Percentiles rank a stretch among this genome's conserved stretches.
phyloP scores from a whole-genome alignment of 2,888 invertebrate species.

The Rugalucina vietnamica region DNA sequence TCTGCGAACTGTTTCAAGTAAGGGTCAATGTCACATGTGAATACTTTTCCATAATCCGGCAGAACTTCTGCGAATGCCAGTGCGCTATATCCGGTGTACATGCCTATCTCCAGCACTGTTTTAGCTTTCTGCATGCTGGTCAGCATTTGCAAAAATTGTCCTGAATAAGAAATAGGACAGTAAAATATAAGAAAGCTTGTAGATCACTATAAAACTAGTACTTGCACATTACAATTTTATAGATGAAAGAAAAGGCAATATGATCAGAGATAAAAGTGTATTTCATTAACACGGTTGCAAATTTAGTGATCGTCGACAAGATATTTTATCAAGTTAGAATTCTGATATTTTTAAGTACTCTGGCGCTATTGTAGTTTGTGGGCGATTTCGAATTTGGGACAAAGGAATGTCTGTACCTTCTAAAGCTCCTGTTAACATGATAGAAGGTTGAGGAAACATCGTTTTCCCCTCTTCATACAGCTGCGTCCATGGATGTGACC shows the following conservation, averaged over 20 bases:
- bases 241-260: no score
- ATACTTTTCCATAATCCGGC: neutral
- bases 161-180: no score
- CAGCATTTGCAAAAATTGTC: neutral
- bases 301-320: no score
- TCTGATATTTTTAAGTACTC: no score
- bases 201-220: no score
- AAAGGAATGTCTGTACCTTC: conserved; percentile 43
- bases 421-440: conserved; percentile 51
- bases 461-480: conserved; percentile 49
- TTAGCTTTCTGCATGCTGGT: conserved; percentile 1
- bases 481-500: conserved; percentile 43
- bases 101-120: neutral
- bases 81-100: conserved; percentile 6
- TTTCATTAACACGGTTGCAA: no score
- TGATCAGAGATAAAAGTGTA: no score
- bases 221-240: no score
- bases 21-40: neutral
- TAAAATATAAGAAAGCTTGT: no score
- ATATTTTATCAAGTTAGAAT: no score
- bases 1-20: neutral
- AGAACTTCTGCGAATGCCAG: neutral
- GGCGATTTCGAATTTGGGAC: no score
- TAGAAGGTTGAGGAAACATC: conserved; percentile 19
- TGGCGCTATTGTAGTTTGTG: no score